Conservation (phyloP, 2,113 vertebrate genomes). For the Proteles cristata region DNA sequence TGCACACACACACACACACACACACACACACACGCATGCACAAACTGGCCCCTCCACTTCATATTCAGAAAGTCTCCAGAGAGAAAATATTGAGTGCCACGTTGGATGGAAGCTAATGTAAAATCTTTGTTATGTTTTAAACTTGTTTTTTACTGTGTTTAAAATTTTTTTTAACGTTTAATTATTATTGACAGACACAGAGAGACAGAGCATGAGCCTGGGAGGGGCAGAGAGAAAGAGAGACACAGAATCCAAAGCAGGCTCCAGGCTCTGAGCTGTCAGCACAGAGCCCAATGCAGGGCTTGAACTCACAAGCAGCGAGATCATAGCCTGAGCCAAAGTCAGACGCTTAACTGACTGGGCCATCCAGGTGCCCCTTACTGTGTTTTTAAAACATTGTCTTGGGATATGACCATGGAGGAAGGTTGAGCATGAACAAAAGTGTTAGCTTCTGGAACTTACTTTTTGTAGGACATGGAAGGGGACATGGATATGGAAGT, state of each 20-base stretch:
- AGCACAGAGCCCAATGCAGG: no score
- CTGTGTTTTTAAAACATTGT: neutral
- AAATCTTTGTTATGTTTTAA: neutral
- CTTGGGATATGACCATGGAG: neutral
- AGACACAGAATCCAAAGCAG: no score
- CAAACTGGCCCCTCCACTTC: neutral
- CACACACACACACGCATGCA: neutral
- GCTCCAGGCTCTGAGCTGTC: no score
- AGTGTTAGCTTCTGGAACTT: neutral
- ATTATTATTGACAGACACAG: no score
- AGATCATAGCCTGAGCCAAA: no score
- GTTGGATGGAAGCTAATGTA: neutral
- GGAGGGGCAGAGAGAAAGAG: no score
- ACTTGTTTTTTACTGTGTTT: neutral
- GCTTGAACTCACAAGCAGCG: no score
- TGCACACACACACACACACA: neutral
- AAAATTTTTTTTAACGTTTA: no score
- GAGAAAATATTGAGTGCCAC: neutral
- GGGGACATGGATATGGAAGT: no score
- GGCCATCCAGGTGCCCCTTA: neutral
- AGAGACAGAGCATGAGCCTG: no score
- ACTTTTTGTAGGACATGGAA: neutral
- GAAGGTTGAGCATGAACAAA: neutral
- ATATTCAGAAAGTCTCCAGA: neutral
- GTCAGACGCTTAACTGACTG: no score